Conservation (phyloP, 2,888 invertebrate genomes). For the Eumacrocentrus americanus region DNA sequence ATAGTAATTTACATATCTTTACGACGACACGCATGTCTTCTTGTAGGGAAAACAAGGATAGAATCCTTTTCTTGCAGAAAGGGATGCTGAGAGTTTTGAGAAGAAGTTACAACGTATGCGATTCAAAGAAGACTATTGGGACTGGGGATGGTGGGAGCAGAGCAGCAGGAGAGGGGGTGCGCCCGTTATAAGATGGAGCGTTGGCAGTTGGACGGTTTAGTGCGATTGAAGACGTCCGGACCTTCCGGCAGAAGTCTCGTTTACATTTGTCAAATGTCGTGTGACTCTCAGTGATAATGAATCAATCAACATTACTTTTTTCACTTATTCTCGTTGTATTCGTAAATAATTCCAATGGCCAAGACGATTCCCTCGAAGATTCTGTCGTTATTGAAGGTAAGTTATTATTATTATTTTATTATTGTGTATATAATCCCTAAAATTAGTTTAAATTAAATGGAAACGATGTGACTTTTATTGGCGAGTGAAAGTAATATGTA, state of each 20-base stretch:
- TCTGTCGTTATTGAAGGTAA: slow-evolving; percentile 65
- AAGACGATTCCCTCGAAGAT: slow-evolving; percentile 52
- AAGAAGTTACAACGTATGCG: neutral
- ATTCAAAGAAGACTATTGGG: neutral
- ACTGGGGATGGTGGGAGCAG: neutral
- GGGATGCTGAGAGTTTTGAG: neutral
- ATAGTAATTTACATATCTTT: neutral
- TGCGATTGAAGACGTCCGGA: slow-evolving; percentile 45
- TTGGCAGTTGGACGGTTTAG: slow-evolving; percentile 64
- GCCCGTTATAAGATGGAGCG: slow-evolving; percentile 64
- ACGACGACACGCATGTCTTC: neutral
- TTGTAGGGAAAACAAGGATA: neutral
- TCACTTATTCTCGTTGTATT: slow-evolving; percentile 3
- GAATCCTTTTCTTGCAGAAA: neutral
- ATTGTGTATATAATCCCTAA: no score
- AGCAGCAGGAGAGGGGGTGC: slow-evolving; percentile 57
- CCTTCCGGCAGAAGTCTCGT: slow-evolving; percentile 11
- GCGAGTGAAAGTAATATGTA: no score
- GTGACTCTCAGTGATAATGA: neutral
- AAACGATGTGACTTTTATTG: no score
- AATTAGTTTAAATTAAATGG: slow-evolving; percentile 4
- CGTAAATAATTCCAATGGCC: neutral
- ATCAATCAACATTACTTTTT: neutral
- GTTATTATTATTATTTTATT: no score
- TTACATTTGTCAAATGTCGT: neutral